A percentile compares a stretch with the other conserved stretches of the same genome.
These are phyloP conservation scores for Psilopsiagon aurifrons DNA, from an alignment of 2,113 vertebrate genomes.

Conservation along the genomic window DNA sequence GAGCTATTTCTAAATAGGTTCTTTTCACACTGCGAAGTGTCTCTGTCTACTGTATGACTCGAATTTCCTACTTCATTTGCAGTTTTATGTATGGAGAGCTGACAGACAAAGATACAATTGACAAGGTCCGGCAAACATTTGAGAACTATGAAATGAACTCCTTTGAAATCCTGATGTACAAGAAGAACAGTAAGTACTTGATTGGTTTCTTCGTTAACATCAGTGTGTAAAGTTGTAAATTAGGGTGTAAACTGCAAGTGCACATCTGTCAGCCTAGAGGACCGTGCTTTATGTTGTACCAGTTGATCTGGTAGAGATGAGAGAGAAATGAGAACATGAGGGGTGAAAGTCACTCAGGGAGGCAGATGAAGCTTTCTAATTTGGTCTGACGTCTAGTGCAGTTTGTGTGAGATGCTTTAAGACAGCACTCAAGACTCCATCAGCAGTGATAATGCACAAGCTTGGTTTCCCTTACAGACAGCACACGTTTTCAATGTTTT, in stretches of 20 bases:
- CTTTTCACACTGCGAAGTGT: neutral
- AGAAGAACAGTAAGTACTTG: constrained; percentile 92
- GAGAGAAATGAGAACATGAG: neutral
- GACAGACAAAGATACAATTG: constrained; percentile 90
- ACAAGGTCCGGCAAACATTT: constrained; percentile 92
- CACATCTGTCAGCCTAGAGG: neutral
- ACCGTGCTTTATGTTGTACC: neutral
- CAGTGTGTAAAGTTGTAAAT: neutral
- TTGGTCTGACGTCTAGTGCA: constrained; percentile 31
- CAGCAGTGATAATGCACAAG: neutral
- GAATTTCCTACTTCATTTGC: constrained; percentile 53
- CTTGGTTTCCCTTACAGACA: neutral
- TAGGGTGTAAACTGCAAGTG: neutral
- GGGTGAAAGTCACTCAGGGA: constrained; percentile 4
- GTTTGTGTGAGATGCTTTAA: constrained; percentile 33
- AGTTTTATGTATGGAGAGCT: constrained; percentile 98
- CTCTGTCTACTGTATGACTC: constrained; percentile 18
- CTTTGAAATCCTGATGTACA: constrained; percentile 98
- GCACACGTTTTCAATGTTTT: neutral
- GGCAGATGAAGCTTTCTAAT: neutral
- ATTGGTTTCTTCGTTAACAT: neutral
- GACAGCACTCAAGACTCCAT: constrained; percentile 14
- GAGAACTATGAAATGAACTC: constrained; percentile 97
- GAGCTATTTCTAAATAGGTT: neutral
- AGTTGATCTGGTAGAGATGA: neutral